Conservation (phyloP, 1,140 invertebrate species). For the Leptopilina boulardi region DNA sequence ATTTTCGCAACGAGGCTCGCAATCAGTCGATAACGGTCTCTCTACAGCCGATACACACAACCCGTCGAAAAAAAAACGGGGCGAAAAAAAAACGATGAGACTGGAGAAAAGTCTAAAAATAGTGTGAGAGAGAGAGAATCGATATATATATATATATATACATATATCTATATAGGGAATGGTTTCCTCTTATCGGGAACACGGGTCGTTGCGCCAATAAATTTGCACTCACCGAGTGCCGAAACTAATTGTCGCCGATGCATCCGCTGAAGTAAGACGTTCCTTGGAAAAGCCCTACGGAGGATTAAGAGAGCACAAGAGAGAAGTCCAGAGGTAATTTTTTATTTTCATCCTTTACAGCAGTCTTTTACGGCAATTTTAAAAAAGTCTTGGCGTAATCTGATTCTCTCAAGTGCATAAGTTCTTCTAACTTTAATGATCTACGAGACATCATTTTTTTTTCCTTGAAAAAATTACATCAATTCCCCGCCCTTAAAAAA, state of each 20-base stretch:
- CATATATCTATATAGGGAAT: too few species aligned
- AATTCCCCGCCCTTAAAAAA: too few species aligned
- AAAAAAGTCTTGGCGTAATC: not conserved
- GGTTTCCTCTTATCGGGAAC: constrained; percentile 32
- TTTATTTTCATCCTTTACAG: constrained; percentile 6
- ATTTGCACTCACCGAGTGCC: constrained; percentile 32
- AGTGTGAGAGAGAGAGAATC: not conserved
- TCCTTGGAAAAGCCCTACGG: constrained; percentile 20
- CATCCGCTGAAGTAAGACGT: constrained; percentile 22
- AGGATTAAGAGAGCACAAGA: not conserved
- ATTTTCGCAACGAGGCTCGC: constrained; percentile 24
- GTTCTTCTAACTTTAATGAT: constrained; percentile 7
- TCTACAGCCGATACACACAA: constrained; percentile 2
- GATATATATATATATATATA: not conserved
- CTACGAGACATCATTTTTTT: constrained; percentile 1
- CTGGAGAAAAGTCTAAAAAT: constrained; percentile 33
- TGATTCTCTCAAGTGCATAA: constrained; percentile 4
- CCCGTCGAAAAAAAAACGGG: not conserved
- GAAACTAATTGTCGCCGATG: constrained; percentile 32
- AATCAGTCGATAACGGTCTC: constrained; percentile 27
- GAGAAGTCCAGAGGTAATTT: constrained; percentile 19
- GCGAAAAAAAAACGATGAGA: constrained; percentile 6
- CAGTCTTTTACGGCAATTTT: constrained; percentile 7
- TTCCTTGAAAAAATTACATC: not conserved
- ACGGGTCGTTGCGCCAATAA: constrained; percentile 32